Evolutionary conservation across 2,113 vertebrate genomes (phyloP), one percentile per base, ranked within the genome.

Genomic region (Misgurnus anguillicaudatus): DNA sequence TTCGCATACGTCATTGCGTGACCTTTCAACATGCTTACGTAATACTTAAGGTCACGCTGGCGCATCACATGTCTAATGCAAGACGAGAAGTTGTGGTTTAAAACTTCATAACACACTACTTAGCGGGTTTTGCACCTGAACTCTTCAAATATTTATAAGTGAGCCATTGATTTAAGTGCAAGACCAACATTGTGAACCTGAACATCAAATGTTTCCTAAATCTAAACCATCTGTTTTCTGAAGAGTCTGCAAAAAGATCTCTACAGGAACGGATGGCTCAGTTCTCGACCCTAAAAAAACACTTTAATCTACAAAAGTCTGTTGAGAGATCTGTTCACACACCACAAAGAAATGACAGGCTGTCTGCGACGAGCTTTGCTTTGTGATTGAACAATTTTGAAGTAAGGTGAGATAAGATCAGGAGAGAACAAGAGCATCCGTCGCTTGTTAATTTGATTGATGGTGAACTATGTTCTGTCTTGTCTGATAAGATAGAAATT

Each of bases 371-470:
- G 11, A 66, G 68, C 47, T 19, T 63, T 68, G 11, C 8, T 62
- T 38, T 19, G 42, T 38, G 47, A 78, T 66, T 39, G 57, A 78
- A 72, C 41, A 45, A 53, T 61, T 66, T 48, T 36, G 47, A 58
- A 65, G 45, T 55, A 8, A 36, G 38, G 71, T 55, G n/a, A 65
- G 72, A 62, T 80, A 51, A 19, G 39, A 48, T 73, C 51, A 24
- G 24, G 6, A 45, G 41, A 71, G 24, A 65, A 19, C 61, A 67
- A 31, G 24, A 16, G 21, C 19, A 73, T 62, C 45, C 31, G 3
- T 45, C 41, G 67, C 63, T 78, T 62, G 55, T 71, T 77, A 67
- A 72, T 78, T 68, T 78, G 62, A 80, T 41, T 42, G 62, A 68
- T 60, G 58, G 21, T 10, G 2, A 80, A 5, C 75, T 42, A 21